Evolutionary conservation across 2,888 invertebrate species (phyloP).

Genomic region (Eumerus sabulonum): DNA sequence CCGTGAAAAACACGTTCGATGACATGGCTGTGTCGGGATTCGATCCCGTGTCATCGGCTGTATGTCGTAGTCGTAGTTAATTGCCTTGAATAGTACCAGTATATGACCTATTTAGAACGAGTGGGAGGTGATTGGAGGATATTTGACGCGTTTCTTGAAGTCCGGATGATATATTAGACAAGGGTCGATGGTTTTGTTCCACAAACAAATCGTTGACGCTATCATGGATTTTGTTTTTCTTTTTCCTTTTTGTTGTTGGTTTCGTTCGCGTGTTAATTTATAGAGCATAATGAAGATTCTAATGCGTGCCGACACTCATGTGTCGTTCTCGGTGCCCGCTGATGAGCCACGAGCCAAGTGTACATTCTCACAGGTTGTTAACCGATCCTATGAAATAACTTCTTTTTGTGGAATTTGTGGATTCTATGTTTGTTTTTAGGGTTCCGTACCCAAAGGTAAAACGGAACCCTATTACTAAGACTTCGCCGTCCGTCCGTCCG

Average conservation of each 20-base stretch:
- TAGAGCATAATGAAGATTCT: constrained; percentile 84
- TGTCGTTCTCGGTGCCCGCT: constrained; percentile 85
- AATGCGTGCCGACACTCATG: constrained; percentile 92
- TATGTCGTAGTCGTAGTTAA: too few relatives aligned
- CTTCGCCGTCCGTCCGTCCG: too few relatives aligned
- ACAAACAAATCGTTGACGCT: too few relatives aligned
- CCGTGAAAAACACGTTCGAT: too few relatives aligned
- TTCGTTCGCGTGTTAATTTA: too few relatives aligned
- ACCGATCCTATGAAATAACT: constrained; percentile 21
- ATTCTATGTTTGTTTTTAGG: constrained; percentile 2
- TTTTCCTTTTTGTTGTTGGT: too few relatives aligned
- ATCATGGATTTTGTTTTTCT: too few relatives aligned
- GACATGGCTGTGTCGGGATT: too few relatives aligned
- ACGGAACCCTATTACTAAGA: too few relatives aligned
- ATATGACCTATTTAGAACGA: background rate
- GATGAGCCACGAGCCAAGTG: constrained; percentile 85
- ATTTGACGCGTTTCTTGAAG: constrained; percentile 58
- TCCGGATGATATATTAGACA: too few relatives aligned
- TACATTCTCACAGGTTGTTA: constrained; percentile 85
- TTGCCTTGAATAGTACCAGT: background rate
- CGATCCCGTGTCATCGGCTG: too few relatives aligned
- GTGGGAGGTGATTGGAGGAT: background rate
- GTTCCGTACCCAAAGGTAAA: constrained; percentile 93
- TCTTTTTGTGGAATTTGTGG: background rate
- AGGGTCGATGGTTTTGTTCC: too few relatives aligned